Base-by-base conservation (phyloP, 2,888 invertebrate species). In the Elysia crispata region DNA sequence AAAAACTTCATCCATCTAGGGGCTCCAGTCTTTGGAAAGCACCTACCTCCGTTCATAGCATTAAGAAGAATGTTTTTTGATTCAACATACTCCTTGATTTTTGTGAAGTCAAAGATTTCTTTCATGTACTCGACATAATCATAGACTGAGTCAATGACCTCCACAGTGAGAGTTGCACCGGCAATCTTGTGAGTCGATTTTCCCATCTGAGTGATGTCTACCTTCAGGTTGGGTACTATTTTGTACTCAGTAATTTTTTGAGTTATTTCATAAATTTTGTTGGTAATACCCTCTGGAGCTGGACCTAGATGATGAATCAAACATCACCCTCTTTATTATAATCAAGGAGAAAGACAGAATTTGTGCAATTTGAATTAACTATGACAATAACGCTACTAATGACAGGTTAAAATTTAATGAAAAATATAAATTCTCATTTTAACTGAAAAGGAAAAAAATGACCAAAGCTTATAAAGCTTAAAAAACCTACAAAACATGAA, bases 71-170 rank as follows among this genome's bases (percentile, higher is more conserved):
- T 93, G 30, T 83, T 86, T 11, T 94, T 94, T 54, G 96, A 96
- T 79, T 94, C 94, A 30, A 98, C 93, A 78, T 97, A 94, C 0
- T 93, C 92, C 89, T 94, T 95, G 80, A 99, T 94, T 89, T 95
- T 94, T 66, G 92, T 92, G 92, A 99, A 99, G 93, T 99, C 98
- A 93, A 99, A 99, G 85, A 99, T 98, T 87, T 96, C 95, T 92
- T 97, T 97, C 98, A 99, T 98, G 84, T 96, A 94, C 0, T 94
- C 93, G 0, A 97, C 94, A 90, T 99, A 99, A 90, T 98, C 96
- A 23, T 94, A 93, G 0, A 98, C 97, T 0, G 97, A 94, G 92
- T 99, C 98, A 77, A 99, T 95, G 0, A 99, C 95, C 85, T 96
- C 95, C 20, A 92, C 89, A 13, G 82, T 86, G 81, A 92, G 92